Conservation (phyloP, 2,113 vertebrate genomes). For the Bungarus multicinctus region DNA sequence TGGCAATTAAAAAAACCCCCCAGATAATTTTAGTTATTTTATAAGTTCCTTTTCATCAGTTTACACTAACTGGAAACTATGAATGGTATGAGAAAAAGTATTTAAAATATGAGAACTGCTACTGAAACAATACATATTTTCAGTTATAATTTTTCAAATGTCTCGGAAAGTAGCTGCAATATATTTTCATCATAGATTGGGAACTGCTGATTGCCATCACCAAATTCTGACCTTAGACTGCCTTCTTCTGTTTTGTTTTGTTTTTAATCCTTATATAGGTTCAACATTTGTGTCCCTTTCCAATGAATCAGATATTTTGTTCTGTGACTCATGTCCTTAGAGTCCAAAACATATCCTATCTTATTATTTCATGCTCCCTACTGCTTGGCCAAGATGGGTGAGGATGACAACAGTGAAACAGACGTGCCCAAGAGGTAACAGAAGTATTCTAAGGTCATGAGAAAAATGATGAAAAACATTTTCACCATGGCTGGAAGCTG, state of each 20-base stretch:
- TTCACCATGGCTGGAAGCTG: neutral
- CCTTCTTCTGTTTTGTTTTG: neutral
- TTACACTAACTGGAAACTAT: neutral
- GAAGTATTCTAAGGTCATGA: neutral
- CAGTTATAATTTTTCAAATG: neutral
- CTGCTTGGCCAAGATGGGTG: neutral
- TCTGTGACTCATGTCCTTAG: neutral
- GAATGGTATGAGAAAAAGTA: neutral
- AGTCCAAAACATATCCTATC: neutral
- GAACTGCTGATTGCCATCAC: neutral
- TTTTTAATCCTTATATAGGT: neutral
- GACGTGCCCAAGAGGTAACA: neutral
- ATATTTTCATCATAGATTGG: neutral
- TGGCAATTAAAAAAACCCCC: neutral
- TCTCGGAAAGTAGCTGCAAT: neutral
- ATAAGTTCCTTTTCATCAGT: neutral
- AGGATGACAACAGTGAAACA: neutral
- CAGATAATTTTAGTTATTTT: neutral
- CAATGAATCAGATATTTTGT: neutral
- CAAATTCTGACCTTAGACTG: neutral
- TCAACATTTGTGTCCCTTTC: neutral
- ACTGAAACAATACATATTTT: neutral
- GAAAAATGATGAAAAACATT: neutral
- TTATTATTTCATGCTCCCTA: neutral
- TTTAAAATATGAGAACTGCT: constrained; percentile 8